phyloP scores from a whole-genome alignment of 1,140 invertebrate genomes.

The Elysia chlorotica region DNA sequence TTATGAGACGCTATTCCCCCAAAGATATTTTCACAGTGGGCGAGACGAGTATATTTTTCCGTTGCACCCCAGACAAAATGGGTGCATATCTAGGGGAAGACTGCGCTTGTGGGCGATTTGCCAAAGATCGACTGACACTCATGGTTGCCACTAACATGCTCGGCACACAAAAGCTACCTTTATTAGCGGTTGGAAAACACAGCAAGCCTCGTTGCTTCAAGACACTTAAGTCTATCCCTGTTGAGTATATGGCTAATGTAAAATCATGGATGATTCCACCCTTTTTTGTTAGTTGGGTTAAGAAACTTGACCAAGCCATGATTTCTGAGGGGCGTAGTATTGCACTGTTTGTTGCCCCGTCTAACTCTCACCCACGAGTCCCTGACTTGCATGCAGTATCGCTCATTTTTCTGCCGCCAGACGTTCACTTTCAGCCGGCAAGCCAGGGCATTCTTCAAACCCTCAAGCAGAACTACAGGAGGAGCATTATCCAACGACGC shows the following conservation, averaged over 20 bases:
- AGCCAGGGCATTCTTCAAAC: conserved; percentile 28
- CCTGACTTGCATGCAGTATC: background rate
- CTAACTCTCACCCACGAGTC: conserved; percentile 16
- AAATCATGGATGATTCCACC: conserved; percentile 35
- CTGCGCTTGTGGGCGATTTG: background rate
- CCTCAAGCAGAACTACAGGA: conserved; percentile 23
- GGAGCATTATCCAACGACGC: background rate
- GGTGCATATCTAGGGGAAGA: background rate
- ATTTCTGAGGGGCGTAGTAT: background rate
- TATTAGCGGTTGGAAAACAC: conserved; percentile 30
- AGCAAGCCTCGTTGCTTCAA: conserved; percentile 27
- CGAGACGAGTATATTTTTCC: background rate
- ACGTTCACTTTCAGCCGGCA: conserved; percentile 27
- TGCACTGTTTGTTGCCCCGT: conserved; percentile 21
- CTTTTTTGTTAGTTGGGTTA: conserved; percentile 24
- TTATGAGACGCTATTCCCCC: background rate
- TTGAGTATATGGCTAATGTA: conserved; percentile 22
- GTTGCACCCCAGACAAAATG: background rate
- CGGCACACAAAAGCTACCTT: conserved; percentile 30
- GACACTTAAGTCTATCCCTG: conserved; percentile 10
- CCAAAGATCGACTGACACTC: conserved; percentile 32
- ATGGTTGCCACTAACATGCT: conserved; percentile 34
- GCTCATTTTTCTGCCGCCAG: conserved; percentile 28
- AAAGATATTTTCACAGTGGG: background rate
- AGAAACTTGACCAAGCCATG: conserved; percentile 7